Conservation (phyloP, 1,140 invertebrate genomes). For the Pachypsylla venusta region DNA sequence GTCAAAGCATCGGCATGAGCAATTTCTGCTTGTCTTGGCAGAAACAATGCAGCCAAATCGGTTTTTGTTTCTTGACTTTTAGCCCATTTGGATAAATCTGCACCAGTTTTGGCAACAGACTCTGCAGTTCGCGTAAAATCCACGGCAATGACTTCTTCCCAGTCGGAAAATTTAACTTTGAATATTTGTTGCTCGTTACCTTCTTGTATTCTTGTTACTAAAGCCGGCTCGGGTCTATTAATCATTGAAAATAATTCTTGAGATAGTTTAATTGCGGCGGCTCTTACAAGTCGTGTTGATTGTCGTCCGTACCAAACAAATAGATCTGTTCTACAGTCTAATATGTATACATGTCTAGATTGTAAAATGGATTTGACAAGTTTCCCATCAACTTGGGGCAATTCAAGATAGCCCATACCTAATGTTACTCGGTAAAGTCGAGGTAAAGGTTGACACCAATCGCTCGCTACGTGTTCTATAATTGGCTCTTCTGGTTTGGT, state of each 20-base stretch:
- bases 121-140: constrained; percentile 98
- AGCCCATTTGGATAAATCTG: constrained; percentile 88
- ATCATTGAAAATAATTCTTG: constrained; percentile 91
- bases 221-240: constrained; percentile 69
- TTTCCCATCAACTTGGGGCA: constrained; percentile 86
- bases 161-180: constrained; percentile 92
- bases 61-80: constrained; percentile 79
- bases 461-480: constrained; percentile 11
- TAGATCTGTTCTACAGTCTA: constrained; percentile 91
- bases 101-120: constrained; percentile 89
- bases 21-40: constrained; percentile 83
- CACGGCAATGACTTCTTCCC: constrained; percentile 98
- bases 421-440: constrained; percentile 49
- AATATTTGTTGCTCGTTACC: constrained; percentile 74
- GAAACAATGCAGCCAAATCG: constrained; percentile 89
- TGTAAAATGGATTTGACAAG: constrained; percentile 58
- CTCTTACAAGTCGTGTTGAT: constrained; percentile 85
- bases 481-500: constrained; percentile 26
- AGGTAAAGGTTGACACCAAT: background rate
- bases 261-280: constrained; percentile 89
- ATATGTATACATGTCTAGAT: constrained; percentile 91
- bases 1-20: constrained; percentile 69
- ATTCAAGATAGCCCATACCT: constrained; percentile 96
- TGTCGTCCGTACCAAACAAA: constrained; percentile 87
- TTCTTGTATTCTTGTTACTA: constrained; percentile 77